Base-by-base conservation (phyloP, 30 jellyfish, hydroid and myxozoan genomes). In the Pelagia noctiluca region DNA sequence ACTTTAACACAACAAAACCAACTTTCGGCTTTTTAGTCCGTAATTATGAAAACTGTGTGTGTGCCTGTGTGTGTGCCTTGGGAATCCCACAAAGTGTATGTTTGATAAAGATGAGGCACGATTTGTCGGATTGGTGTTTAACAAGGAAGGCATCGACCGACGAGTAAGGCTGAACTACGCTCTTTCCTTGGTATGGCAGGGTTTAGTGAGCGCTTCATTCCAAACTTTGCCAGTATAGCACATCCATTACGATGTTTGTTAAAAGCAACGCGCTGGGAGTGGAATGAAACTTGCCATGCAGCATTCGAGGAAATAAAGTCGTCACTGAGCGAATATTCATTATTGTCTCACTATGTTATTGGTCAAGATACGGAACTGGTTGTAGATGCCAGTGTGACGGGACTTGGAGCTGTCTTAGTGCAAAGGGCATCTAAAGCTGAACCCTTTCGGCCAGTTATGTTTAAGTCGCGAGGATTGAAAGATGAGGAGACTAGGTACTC, bases 61-160 rank as follows among this genome's bases (percentile, higher is more conserved):
- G 57, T 42, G 57, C 57, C 57, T 42, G n/a, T n/a, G n/a, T n/a
- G n/a, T n/a, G n/a, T n/a, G n/a, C n/a, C n/a, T n/a, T n/a, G n/a
- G n/a, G n/a, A n/a, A n/a, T n/a, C 57, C 57, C 57, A 42, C 57
- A 42, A 42, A 42, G 57, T 42, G 57, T 42, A 42, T 42, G 57
- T 42, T 42, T 42, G 57, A 42, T 42, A 42, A 42, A 42, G 72
- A 60, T n/a, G 35, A 60, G 30, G 72, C 35, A 60, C 30, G 72
- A 26, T 60, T 60, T 60, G 30, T 60, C 35, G 72, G 72, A 60
- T 26, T 60, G 34, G 72, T 60, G 35, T 60, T 60, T 26, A 60
- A 60, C 72, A 60, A 60, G 72, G 30, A n/a, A n/a, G 72, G 72
- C 34, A 60, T 42, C 57, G 57, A 42, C 57, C 57, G 57, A 42